Base-by-base conservation (phyloP, 1,140 invertebrate species). In the Aphelinus atriplicis region DNA sequence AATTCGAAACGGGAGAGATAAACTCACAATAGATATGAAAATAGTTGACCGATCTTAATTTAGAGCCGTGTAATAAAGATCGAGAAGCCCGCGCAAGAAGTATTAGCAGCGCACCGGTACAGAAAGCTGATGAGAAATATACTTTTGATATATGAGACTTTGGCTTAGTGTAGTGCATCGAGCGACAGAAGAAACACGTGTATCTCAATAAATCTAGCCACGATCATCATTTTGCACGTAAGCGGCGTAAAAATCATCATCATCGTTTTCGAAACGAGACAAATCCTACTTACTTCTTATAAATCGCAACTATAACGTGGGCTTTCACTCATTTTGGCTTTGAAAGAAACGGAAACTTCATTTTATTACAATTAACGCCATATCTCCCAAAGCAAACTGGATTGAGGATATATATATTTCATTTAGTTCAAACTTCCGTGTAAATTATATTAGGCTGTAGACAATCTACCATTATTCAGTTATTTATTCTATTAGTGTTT, bases 121-220 rank as follows among this genome's bases (percentile, higher is more conserved):
- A 46, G 60, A 68, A 69, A 69, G 56, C 56, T 69, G 67, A 69
- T 69, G 67, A 69, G 67, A 69, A 69, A 69, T 69, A 69, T 69
- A 69, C 67, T 69, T 69, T 69, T 69, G 67, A 69, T 69, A 69
- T 69, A 69, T 26, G 66, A 68, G 9, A 45, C 66, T 68, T 56
- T 68, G 55, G 66, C 45, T 47, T 57, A 68, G 66, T 68, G 56
- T 68, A 68, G 66, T 46, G 51, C 3, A 9, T 7, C 58, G 46
- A 10, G 61, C 61, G 7, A 63, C 26, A 43, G 45, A 61, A 5
- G 10, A 43, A 61, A 47, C 61, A 10, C 45, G 61, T 61, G 9
- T 61, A 61, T 6, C 43, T 26, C 26, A 26, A 26, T 26, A 26
- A 26, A 26, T 46, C 7, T 63, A 63, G 61, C 3, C 61, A 46